Percentiles rank a stretch among this genome's conserved stretches.
Evolutionary conservation across 1,140 invertebrate species (phyloP).

Genomic region (Liolophura sinensis): DNA sequence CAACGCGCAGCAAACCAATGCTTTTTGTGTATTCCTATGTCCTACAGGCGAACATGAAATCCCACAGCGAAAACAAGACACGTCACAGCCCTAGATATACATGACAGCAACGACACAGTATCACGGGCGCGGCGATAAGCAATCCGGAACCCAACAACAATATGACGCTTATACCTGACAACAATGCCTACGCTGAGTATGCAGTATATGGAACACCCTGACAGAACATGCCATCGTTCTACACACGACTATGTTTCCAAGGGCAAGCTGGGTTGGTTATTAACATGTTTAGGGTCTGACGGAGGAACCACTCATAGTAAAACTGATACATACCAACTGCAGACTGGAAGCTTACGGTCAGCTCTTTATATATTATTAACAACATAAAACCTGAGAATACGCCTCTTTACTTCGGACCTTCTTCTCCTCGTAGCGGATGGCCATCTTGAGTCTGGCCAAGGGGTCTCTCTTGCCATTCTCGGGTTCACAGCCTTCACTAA

Average conservation of each 20-base stretch:
- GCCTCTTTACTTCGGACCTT: slow-evolving; percentile 35
- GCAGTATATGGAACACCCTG: too few species aligned
- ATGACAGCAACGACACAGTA: too few species aligned
- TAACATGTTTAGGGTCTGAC: neutral
- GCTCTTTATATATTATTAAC: neutral
- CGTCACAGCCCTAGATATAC: too few species aligned
- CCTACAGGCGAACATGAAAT: too few species aligned
- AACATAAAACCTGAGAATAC: neutral
- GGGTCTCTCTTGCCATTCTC: slow-evolving; percentile 34
- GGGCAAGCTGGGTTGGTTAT: neutral
- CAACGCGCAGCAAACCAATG: too few species aligned
- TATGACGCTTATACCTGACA: too few species aligned
- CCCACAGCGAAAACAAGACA: too few species aligned
- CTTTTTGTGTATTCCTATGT: too few species aligned
- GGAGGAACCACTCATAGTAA: neutral
- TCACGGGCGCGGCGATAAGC: too few species aligned
- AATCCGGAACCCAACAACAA: too few species aligned
- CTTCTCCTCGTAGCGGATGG: slow-evolving; percentile 58
- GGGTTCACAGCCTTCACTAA: slow-evolving; percentile 49
- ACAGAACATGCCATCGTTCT: neutral
- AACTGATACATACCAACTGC: neutral
- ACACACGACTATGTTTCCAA: neutral
- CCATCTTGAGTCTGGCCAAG: slow-evolving; percentile 56
- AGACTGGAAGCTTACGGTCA: neutral
- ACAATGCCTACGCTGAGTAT: too few species aligned